Base-by-base conservation (phyloP, 2,797 vertebrate species). In the Acanthis flammea region DNA sequence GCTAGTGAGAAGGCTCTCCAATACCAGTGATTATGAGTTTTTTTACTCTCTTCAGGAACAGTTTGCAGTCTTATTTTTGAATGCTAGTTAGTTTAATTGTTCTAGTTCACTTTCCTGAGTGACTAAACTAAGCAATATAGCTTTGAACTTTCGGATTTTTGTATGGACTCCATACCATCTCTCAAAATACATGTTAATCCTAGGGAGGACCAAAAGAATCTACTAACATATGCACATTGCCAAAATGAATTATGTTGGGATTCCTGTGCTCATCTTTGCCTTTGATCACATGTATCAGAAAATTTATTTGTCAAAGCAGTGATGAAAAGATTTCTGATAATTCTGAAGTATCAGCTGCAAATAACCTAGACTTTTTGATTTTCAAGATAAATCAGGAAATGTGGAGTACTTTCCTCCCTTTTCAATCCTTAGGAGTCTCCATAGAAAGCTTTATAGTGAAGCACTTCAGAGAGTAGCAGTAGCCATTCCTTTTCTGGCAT, bases 201-300 rank as follows among this genome's bases (percentile, higher is more conserved):
- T 63, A 58, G 51, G 37, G 51, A 92, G 47, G 67, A 88, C 60
- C 30, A 65, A 67, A 94, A 84, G 67, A 82, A 73, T 86, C 71
- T 78, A 75, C 48, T 76, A 95, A 87, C 25, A 74, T 55, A 79
- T 74, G 90, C 74, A 73, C 28, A 19, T 60, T 92, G 74, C 86
- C 57, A 85, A 81, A 95, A 75, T 87, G 90, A 93, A 71, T 86
- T 25, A 84, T 93, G 35, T 30, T 35, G 5, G 2, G 42, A 85
- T 92, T 94, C 77, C 88, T 92, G 60, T 86, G 47, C 30, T 92
- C 68, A 89, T 92, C 63, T 95, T 95, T 73, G 39, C 57, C 71
- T 95, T 93, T 93, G 77, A 89, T 95, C 71, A 76, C 12, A 4
- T 50, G 35, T 82, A 87, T 73, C 45, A 79, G 72, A 93, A 92